Base-by-base conservation (phyloP, 2,888 invertebrate species). In the Dasypolia templi region DNA sequence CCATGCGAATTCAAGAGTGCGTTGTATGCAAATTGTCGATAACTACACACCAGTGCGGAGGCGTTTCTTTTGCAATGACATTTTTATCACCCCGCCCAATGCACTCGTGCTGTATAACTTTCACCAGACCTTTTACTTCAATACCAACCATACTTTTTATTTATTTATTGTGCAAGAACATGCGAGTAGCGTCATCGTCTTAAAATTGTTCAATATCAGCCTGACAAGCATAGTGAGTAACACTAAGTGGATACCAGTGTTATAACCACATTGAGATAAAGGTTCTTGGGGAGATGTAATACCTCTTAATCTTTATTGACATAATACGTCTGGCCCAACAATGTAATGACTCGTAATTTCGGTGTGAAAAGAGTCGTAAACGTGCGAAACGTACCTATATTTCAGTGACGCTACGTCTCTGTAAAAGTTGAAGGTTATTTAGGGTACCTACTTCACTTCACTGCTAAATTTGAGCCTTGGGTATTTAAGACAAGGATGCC, bases 11-110 rank as follows among this genome's bases (percentile, higher is more conserved):
- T 86, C 86, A 87, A 89, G 79, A 85, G 86, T 87, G 87, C 87
- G 91, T 91, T 93, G 91, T 92, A 93, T 94, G 94, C 90, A 93
- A 93, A 94, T 94, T 71, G 68, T 85, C 81, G 80, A 82, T 85
- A 85, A 79, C 81, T 82, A 77, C 82, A 78, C 74, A 81, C 77
- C 84, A 84, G 85, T 88, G 85, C 80, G 89, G 77, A 88, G 89
- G 90, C 89, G 89, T 92, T 89, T 88, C 89, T 89, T 90, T 88
- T 89, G 84, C 86, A 89, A 82, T 86, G 88, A 86, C 89, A 90
- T 89, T 91, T 89, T 91, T 89, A 89, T 88, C 88, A 89, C 81
- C 71, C 87, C 87, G 87, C 88, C 84, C 87, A 86, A 75, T 77
- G 74, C 81, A 83, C 67, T 80, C 72, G 51, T 53, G 72, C 44